These are phyloP conservation scores for Aegotheles bennettii DNA, from an alignment of 2,113 vertebrate species.

Conservation along the genomic window DNA sequence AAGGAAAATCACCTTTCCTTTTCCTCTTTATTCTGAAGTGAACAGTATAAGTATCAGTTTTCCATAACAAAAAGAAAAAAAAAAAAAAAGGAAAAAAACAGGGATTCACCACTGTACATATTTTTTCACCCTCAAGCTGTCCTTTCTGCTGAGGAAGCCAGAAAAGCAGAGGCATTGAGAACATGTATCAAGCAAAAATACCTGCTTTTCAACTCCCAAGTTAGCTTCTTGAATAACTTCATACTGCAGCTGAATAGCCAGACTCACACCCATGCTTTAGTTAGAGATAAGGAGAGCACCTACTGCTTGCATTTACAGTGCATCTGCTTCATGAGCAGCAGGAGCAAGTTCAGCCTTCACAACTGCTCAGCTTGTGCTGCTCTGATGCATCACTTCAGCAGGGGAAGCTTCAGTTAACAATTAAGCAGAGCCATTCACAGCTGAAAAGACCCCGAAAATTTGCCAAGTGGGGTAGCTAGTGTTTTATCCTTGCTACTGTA, in stretches of 20 bases:
- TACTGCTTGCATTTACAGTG: constrained; percentile 20
- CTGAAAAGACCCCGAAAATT: not conserved
- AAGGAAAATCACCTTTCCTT: not conserved
- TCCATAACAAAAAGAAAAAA: not conserved
- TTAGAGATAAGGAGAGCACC: not conserved
- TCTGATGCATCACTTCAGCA: not conserved
- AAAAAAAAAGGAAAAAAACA: not conserved
- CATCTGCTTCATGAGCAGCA: not conserved
- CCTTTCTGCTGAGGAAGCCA: not conserved
- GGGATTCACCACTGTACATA: not conserved
- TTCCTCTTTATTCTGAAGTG: not conserved
- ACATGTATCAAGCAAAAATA: not conserved
- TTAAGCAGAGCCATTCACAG: not conserved
- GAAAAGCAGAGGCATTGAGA: not conserved
- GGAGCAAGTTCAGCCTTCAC: constrained; percentile 12
- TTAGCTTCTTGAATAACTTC: not conserved
- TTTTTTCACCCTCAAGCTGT: not conserved
- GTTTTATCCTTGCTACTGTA: not conserved
- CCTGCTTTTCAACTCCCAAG: not conserved
- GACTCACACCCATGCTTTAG: not conserved
- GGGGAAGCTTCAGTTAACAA: not conserved
- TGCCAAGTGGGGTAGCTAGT: not conserved
- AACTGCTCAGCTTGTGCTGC: not conserved
- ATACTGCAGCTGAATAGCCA: not conserved
- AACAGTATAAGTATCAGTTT: not conserved